Conservation (phyloP, 1,140 invertebrate genomes). For the Apis florea region DNA sequence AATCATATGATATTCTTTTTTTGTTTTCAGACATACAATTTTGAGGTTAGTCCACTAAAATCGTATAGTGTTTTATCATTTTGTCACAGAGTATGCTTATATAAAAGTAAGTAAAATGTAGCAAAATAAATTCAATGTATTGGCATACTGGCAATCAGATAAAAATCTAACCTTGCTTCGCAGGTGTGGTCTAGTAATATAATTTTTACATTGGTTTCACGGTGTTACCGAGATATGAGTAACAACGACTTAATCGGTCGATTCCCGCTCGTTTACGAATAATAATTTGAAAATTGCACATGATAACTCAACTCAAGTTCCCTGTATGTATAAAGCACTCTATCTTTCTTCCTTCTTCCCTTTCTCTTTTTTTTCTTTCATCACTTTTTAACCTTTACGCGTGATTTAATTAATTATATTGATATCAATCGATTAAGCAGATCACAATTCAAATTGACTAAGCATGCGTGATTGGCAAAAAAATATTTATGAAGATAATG, state of each 20-base stretch:
- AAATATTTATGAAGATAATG: background rate
- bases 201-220: constrained; percentile 55
- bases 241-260: constrained; percentile 66
- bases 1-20: too few relatives aligned
- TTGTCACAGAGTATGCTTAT: too few relatives aligned
- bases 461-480: background rate
- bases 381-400: background rate
- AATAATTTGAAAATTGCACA: constrained; percentile 52
- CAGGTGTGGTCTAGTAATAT: constrained; percentile 67
- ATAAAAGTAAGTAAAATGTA: constrained; percentile 32
- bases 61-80: too few relatives aligned
- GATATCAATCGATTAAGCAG: background rate
- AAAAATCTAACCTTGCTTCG: constrained; percentile 69
- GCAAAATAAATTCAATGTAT: constrained; percentile 59
- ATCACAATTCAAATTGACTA: background rate
- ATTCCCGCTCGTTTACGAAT: constrained; percentile 44
- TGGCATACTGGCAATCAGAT: constrained; percentile 54
- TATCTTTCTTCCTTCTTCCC: background rate
- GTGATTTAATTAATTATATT: background rate
- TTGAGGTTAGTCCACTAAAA: too few relatives aligned
- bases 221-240: constrained; percentile 38
- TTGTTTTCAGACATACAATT: too few relatives aligned
- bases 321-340: background rate
- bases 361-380: too few relatives aligned
- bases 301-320: constrained; percentile 36